Conservation (phyloP, 1,140 invertebrate genomes). For the Philopotamus ludificatus region DNA sequence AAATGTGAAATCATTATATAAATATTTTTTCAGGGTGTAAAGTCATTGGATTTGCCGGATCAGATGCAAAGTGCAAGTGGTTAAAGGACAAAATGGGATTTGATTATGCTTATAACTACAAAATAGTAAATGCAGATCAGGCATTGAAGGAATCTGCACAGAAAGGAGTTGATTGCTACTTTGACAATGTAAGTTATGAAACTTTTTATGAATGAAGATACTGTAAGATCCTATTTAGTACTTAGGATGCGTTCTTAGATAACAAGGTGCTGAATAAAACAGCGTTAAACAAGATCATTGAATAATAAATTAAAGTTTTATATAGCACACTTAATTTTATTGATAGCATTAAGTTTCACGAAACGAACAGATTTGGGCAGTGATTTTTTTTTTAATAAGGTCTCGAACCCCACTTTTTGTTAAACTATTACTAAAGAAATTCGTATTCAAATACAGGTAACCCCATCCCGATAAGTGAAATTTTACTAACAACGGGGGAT, state of each 20-base stretch:
- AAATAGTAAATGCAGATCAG: constrained; percentile 57
- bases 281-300: not conserved
- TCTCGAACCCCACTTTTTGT: no score
- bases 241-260: no score
- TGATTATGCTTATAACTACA: constrained; percentile 72
- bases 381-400: no score
- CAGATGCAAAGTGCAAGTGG: constrained; percentile 70
- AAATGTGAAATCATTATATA: not conserved
- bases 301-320: not conserved
- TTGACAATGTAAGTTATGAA: constrained; percentile 63
- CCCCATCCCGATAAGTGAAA: no score
- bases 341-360: no score
- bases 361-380: no score
- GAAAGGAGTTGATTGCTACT: constrained; percentile 67
- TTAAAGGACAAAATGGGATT: constrained; percentile 65
- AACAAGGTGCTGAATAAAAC: not conserved
- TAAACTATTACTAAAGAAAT: no score
- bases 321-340: not conserved
- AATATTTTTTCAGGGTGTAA: constrained; percentile 55
- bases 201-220: no score
- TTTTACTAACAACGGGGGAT: no score
- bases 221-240: no score
- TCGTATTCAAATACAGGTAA: no score
- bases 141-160: constrained; percentile 62
- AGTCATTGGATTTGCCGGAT: constrained; percentile 71